Evolutionary conservation across 30 jellyfish, hydroid and myxozoan species (phyloP).

Genomic region (Aurelia aurita): DNA sequence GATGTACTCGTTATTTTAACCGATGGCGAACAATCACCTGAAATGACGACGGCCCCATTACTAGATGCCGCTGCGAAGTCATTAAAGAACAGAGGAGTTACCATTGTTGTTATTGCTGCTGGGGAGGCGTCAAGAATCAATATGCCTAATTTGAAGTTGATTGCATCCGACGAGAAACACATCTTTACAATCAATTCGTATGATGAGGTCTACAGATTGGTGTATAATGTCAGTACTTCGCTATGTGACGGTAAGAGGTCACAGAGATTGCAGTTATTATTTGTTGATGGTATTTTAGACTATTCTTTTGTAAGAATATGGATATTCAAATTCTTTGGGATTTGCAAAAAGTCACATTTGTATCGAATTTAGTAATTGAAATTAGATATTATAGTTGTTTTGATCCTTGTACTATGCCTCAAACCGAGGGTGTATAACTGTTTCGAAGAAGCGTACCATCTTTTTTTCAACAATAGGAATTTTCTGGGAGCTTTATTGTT

Average conservation of each 20-base stretch:
- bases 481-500: too few species aligned
- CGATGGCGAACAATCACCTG: conserved; percentile 83
- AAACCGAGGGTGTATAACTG: too few species aligned
- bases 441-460: too few species aligned
- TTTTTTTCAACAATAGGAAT: too few species aligned
- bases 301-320: too few species aligned
- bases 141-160: conserved; percentile 35
- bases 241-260: conserved; percentile 60
- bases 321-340: too few species aligned
- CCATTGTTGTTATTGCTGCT: conserved; percentile 60
- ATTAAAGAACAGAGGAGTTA: conserved; percentile 63
- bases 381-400: too few species aligned
- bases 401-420: too few species aligned
- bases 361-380: too few species aligned
- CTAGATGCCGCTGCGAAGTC: conserved; percentile 62
- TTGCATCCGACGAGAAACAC: conserved; percentile 58
- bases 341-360: too few species aligned
- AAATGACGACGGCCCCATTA: conserved; percentile 28
- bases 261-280: too few species aligned
- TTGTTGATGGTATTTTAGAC: too few species aligned
- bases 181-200: conserved; percentile 39
- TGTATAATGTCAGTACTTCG: conserved; percentile 64
- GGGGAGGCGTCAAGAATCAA: conserved; percentile 52
- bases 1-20: conserved; percentile 77
- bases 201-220: conserved; percentile 44